These are phyloP conservation scores for Drosophila robusta DNA, from an alignment of 2,888 invertebrate species.

Conservation along the genomic window DNA sequence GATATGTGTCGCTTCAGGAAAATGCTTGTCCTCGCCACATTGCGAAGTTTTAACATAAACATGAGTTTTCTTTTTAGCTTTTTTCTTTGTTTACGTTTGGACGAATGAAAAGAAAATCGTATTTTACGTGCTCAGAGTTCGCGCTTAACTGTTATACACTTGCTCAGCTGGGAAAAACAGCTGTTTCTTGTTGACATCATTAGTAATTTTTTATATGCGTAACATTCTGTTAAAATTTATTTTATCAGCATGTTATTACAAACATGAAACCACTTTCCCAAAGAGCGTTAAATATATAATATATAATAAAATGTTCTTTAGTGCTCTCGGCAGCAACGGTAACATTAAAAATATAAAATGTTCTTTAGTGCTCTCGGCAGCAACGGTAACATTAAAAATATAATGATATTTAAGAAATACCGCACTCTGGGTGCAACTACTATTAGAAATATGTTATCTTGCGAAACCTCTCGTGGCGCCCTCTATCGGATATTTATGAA, in stretches of 20 bases:
- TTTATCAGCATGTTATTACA: not conserved
- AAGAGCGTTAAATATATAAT: no score
- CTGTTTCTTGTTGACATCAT: slow-evolving; percentile 11
- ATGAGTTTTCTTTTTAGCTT: not conserved
- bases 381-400: no score
- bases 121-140: not conserved
- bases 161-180: slow-evolving; percentile 15
- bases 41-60: slow-evolving; percentile 51
- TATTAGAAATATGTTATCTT: not conserved
- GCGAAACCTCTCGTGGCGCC: not conserved
- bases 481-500: not conserved
- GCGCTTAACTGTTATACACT: slow-evolving; percentile 9
- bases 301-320: no score
- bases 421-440: not conserved
- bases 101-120: not conserved
- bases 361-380: no score
- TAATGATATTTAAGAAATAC: no score
- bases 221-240: not conserved
- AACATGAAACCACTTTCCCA: not conserved
- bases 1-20: slow-evolving; percentile 72
- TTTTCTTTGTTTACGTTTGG: slow-evolving; percentile 2
- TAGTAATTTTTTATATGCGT: not conserved
- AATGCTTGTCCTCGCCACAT: slow-evolving; percentile 18
- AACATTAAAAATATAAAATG: no score
- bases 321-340: no score